These are phyloP conservation scores for Brenthis ino DNA, from an alignment of 2,888 invertebrate species.

Conservation along the genomic window DNA sequence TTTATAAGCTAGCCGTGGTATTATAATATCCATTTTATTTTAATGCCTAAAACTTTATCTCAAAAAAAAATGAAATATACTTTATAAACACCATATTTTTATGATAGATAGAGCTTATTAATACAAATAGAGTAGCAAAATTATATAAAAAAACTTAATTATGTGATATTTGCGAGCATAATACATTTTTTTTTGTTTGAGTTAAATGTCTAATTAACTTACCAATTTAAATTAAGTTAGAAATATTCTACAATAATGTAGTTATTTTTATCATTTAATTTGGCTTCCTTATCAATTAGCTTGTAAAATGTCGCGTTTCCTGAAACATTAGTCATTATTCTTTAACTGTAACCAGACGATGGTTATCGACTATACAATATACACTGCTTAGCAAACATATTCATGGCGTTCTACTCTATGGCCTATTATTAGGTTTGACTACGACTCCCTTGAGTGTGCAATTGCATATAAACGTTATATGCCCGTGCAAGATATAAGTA, in stretches of 20 bases:
- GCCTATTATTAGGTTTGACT: conserved; percentile 26
- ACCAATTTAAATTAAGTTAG: neutral
- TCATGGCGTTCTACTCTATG: conserved; percentile 28
- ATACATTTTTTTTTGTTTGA: too few species aligned
- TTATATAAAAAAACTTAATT: too few species aligned
- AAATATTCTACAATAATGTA: neutral
- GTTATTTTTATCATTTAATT: neutral
- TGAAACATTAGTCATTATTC: conserved; percentile 2
- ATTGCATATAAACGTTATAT: neutral
- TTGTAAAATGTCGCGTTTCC: neutral
- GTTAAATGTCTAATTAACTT: neutral
- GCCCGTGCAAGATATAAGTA: neutral
- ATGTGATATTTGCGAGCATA: too few species aligned
- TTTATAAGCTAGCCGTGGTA: neutral
- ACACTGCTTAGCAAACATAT: conserved; percentile 22
- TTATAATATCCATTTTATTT: neutral
- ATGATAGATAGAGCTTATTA: too few species aligned
- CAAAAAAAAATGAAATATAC: too few species aligned
- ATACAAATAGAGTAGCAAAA: too few species aligned
- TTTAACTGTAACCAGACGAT: conserved; percentile 23
- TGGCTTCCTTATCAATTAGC: too few species aligned
- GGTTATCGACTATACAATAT: conserved; percentile 30
- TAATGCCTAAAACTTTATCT: too few species aligned
- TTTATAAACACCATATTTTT: too few species aligned
- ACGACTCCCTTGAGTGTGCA: conserved; percentile 21